Conservation (phyloP, 2,888 invertebrate species). For the Pheosia gnoma region DNA sequence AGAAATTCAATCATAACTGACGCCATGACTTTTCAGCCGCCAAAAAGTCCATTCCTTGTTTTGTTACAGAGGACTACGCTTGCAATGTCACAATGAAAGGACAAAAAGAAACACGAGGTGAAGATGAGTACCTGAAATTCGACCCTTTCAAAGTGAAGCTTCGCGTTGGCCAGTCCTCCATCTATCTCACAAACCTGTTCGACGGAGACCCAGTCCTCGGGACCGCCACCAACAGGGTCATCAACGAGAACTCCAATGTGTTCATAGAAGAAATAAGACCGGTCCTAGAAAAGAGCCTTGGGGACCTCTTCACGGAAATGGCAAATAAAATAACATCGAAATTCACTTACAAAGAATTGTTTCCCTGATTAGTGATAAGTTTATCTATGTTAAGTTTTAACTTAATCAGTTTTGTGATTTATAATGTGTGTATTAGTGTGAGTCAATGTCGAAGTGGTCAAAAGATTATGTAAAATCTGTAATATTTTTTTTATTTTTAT, state of each 20-base stretch:
- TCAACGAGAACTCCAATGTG: slow-evolving; percentile 87
- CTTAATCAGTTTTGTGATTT: slow-evolving; percentile 21
- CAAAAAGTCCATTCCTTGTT: neutral
- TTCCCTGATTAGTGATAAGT: slow-evolving; percentile 71
- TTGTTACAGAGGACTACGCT: slow-evolving; percentile 84
- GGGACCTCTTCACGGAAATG: slow-evolving; percentile 87
- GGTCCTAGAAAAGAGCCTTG: slow-evolving; percentile 85
- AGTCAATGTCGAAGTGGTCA: slow-evolving; percentile 10
- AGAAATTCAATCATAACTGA: no score
- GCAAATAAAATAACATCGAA: slow-evolving; percentile 88
- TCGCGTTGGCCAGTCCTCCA: slow-evolving; percentile 83
- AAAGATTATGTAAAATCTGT: slow-evolving; percentile 24
- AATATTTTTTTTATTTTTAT: neutral
- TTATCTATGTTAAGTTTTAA: slow-evolving; percentile 17
- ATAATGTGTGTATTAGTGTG: slow-evolving; percentile 8
- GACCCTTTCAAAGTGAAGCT: slow-evolving; percentile 86
- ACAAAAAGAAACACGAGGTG: slow-evolving; percentile 81
- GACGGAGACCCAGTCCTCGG: slow-evolving; percentile 87
- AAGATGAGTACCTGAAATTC: slow-evolving; percentile 85
- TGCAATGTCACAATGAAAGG: slow-evolving; percentile 87
- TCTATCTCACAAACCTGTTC: slow-evolving; percentile 87
- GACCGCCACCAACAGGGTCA: slow-evolving; percentile 86
- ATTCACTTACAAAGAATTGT: slow-evolving; percentile 88
- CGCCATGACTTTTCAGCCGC: no score
- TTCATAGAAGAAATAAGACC: slow-evolving; percentile 88